Base-by-base conservation (phyloP, 2,113 vertebrate genomes). In the zebrafish (Danio rerio) region DNA sequence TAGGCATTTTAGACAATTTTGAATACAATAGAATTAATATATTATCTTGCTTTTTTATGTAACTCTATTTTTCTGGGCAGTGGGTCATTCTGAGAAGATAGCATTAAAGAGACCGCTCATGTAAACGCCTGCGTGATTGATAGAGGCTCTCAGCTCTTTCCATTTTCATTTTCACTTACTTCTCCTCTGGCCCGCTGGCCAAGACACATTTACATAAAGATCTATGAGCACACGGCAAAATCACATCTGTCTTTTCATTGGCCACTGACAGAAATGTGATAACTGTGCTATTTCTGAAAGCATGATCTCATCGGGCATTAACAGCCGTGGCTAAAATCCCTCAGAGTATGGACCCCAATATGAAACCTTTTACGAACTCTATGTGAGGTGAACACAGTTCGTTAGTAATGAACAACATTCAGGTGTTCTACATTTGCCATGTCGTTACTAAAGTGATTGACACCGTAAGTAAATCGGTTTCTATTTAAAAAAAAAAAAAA, bases 131-230 rank as follows among this genome's bases (percentile, higher is more conserved):
- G 16, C 13, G 18, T 61, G 74, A 77, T 77, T 49, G 43, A 77
- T 77, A 10, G 74, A 75, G 40, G 42, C 74, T 77, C 72, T 74
- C 74, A 21, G 58, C 74, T 50, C 74, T 77, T 77, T 77, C 74
- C 74, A 77, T 61, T 77, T 77, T 77, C 56, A 77, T 77, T 77
- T 77, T 50, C 40, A 61, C 74, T 62, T 11, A 7, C 58, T 77
- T 77, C 47, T 62, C 74, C 61, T 62, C 74, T 18, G 18, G 55
- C 45, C 58, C 11, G 18, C 42, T 77, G 9, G 58, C 13, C 15
- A 50, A 62, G 58, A 77, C 18, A 50, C 56, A 77, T 77, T 77
- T 62, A 62, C 58, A 62, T 77, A 21, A 61, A 62, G 56, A 77
- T 77, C 74, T 77, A 77, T 6, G 74, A 77, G 58, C 58, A 31